Conservation (phyloP, 2,113 vertebrate species). For the Podocnemis expansa region DNA sequence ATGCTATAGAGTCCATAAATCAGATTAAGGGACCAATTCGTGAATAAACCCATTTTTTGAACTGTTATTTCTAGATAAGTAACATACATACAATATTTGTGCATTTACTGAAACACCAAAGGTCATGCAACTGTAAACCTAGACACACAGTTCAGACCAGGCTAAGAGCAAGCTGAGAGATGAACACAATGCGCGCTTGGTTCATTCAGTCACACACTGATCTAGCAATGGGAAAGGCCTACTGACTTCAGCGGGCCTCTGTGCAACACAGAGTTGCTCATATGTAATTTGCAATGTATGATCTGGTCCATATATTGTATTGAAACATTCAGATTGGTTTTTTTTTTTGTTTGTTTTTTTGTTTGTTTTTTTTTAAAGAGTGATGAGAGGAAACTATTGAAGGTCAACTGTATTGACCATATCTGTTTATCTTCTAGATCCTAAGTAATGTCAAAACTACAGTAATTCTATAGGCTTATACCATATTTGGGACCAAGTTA, state of each 20-base stretch:
- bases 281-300: background rate
- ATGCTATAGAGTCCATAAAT: background rate
- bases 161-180: rapidly evolving
- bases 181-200: background rate
- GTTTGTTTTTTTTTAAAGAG: background rate
- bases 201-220: background rate
- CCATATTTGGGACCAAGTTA: background rate
- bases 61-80: background rate
- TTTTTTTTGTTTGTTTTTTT: no score
- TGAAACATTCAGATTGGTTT: background rate
- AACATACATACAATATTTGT: background rate
- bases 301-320: background rate
- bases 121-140: background rate
- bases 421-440: rapidly evolving
- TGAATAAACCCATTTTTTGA: background rate
- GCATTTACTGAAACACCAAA: background rate
- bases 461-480: background rate
- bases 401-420: background rate
- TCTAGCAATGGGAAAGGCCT: background rate
- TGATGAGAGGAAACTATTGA: background rate
- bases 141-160: background rate
- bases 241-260: background rate
- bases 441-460: background rate
- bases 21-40: background rate
- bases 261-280: background rate